Conservation (phyloP, 2,888 invertebrate genomes). For the Serrognathus titanus region DNA sequence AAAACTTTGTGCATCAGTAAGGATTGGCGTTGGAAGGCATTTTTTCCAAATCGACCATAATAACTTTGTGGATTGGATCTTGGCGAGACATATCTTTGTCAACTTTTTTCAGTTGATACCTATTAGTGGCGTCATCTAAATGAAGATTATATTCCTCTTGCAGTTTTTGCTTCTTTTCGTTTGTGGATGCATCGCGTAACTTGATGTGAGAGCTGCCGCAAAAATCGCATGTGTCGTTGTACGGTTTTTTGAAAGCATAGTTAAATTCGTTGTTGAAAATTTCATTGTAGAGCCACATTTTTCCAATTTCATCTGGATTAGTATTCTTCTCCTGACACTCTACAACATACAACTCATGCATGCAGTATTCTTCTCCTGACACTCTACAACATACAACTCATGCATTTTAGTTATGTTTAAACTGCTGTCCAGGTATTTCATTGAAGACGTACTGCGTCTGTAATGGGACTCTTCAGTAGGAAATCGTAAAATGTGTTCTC, state of each 20-base stretch:
- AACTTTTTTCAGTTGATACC: constrained; percentile 16
- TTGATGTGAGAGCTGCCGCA: constrained; percentile 1
- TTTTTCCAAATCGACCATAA: constrained; percentile 23
- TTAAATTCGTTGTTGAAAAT: constrained; percentile 23
- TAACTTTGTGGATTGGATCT: not conserved
- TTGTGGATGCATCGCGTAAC: not conserved
- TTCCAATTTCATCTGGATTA: constrained; percentile 5
- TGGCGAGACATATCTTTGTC: constrained; percentile 15
- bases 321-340: too few relatives aligned
- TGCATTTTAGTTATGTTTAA: constrained; percentile 10
- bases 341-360: not conserved
- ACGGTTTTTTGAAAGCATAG: constrained; percentile 15
- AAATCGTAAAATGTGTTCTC: constrained; percentile 15
- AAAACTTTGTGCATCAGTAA: constrained; percentile 23
- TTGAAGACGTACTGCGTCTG: constrained; percentile 2
- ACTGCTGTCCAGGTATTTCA: constrained; percentile 16
- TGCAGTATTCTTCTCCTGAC: too few relatives aligned
- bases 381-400: constrained; percentile 9
- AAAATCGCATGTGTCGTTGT: constrained; percentile 12
- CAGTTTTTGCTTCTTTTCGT: constrained; percentile 2
- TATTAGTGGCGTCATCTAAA: constrained; percentile 16
- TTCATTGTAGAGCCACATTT: constrained; percentile 17
- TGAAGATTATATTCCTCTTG: constrained; percentile 12
- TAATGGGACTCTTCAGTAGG: not conserved
- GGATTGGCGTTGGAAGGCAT: constrained; percentile 21